Evolutionary conservation across 2,888 invertebrate genomes (phyloP).

Genomic region (Exephanes ischioxanthus): DNA sequence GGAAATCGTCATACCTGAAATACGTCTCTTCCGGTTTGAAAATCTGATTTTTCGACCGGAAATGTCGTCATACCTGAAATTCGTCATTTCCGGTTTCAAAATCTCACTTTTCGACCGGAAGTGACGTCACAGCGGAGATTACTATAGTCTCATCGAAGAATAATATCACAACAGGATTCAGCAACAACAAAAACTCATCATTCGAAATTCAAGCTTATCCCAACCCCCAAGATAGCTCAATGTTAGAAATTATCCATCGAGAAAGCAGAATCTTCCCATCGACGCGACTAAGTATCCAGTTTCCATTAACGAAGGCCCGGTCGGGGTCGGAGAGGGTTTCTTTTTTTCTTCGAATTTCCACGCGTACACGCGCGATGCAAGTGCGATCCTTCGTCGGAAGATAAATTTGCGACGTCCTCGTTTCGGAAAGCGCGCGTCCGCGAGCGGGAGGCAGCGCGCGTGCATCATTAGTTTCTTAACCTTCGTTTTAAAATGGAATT

Average conservation of each 20-base stretch:
- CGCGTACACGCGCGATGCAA: not conserved
- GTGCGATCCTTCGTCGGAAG: constrained; percentile 63
- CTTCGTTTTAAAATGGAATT: constrained; percentile 78
- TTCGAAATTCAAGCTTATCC: not conserved
- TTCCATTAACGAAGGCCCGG: not conserved
- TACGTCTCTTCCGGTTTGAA: too few species aligned
- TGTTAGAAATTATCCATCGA: not conserved
- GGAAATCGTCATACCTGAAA: too few species aligned
- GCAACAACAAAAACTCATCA: not conserved
- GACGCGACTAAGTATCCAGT: not conserved
- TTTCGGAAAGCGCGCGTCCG: constrained; percentile 61
- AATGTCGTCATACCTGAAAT: too few species aligned
- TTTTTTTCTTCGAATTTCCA: constrained; percentile 10
- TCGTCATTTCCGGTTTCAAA: too few species aligned
- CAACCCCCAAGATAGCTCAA: not conserved
- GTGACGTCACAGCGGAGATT: too few species aligned
- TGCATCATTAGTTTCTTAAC: constrained; percentile 81
- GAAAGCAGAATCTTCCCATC: constrained; percentile 1
- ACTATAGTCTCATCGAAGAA: too few species aligned
- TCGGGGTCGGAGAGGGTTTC: not conserved
- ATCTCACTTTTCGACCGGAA: too few species aligned
- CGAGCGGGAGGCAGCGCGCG: constrained; percentile 75
- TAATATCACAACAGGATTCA: too few species aligned
- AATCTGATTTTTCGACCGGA: too few species aligned
- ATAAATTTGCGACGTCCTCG: constrained; percentile 76